Conservation (phyloP, 2,113 vertebrate genomes). For the Hippopotamus amphibius region DNA sequence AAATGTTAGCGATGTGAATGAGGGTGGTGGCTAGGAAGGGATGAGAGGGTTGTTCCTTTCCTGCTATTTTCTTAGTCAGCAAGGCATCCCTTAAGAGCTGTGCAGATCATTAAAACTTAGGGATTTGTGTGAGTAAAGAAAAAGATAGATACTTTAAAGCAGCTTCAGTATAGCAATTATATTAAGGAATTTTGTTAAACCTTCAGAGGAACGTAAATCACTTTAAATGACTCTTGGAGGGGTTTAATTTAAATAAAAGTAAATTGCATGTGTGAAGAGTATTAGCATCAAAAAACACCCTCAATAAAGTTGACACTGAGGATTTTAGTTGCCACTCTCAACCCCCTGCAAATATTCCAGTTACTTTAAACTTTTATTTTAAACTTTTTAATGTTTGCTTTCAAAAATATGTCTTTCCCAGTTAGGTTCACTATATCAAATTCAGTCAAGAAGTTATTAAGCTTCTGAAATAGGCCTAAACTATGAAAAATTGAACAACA, state of each 20-base stretch:
- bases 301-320: not conserved
- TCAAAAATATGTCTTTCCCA: not conserved
- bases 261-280: not conserved
- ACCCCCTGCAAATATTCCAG: not conserved
- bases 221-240: not conserved
- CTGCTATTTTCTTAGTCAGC: not conserved
- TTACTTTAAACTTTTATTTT: conserved; percentile 13
- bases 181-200: not conserved
- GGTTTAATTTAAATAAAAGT: not conserved
- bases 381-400: not conserved
- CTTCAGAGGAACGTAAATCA: not conserved
- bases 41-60: not conserved
- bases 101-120: not conserved
- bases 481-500: not conserved
- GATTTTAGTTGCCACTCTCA: not conserved
- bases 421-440: not conserved
- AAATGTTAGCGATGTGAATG: not conserved
- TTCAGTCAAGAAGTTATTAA: not conserved
- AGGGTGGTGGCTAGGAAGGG: not conserved
- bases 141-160: not conserved
- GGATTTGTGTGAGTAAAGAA: not conserved
- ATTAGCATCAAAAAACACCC: not conserved
- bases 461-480: not conserved
- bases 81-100: not conserved
- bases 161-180: not conserved